Evolutionary conservation across 2,888 invertebrate species (phyloP).

Genomic region (Sarcophaga caerulescens): DNA sequence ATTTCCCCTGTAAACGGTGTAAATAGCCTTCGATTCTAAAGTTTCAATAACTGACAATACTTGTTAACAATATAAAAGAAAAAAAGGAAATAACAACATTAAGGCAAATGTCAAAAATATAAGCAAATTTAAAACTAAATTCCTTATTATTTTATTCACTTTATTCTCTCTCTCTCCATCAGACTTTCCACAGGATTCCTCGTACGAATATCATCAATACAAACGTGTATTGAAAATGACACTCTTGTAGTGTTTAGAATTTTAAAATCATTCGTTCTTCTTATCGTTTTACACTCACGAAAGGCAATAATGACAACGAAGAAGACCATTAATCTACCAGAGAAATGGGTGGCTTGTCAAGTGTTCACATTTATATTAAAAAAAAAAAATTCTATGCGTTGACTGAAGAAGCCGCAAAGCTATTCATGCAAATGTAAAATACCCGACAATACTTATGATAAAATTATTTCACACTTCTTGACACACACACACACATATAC

Average conservation of each 20-base stretch:
- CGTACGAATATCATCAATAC: background rate
- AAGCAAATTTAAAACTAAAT: background rate
- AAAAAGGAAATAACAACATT: constrained; percentile 6
- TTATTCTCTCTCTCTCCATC: background rate
- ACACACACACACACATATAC: constrained; percentile 3
- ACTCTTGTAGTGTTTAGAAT: constrained; percentile 75
- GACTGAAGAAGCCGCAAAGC: constrained; percentile 25
- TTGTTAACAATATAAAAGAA: constrained; percentile 22
- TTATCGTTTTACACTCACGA: background rate
- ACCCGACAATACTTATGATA: background rate
- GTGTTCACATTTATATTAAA: background rate
- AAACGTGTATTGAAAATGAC: constrained; percentile 72
- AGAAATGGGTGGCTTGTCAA: constrained; percentile 29
- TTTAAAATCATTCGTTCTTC: constrained; percentile 72
- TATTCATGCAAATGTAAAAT: constrained; percentile 22
- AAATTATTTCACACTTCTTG: constrained; percentile 44
- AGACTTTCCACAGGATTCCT: constrained; percentile 47
- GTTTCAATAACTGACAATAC: constrained; percentile 39
- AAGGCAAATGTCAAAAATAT: constrained; percentile 50
- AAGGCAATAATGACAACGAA: constrained; percentile 35
- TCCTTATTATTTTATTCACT: background rate
- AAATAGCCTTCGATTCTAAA: background rate
- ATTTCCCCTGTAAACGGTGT: constrained; percentile 30
- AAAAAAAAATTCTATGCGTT: background rate
- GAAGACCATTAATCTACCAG: constrained; percentile 6